Conservation (phyloP, 2,797 vertebrate genomes). For the Onychomys arenicola region DNA sequence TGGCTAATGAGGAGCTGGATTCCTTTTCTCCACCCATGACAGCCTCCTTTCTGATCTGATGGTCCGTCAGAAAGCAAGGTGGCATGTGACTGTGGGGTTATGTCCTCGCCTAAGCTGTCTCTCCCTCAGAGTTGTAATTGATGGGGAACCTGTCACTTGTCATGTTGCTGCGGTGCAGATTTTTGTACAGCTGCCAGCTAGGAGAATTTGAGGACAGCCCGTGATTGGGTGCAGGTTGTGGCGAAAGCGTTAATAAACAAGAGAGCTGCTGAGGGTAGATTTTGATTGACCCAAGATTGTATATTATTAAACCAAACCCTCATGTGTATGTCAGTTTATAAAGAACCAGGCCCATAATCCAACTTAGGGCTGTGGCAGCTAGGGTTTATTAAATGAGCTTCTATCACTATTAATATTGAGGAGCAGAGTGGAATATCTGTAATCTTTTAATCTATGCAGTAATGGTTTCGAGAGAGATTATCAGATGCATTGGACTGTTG, state of each 20-base stretch:
- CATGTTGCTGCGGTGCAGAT: conserved; percentile 70
- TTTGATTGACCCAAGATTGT: conserved; percentile 75
- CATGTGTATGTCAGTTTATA: conserved; percentile 59
- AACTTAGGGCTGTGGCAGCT: conserved; percentile 70
- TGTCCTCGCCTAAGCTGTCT: conserved; percentile 69
- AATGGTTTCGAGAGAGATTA: conserved; percentile 74
- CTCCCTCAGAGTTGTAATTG: conserved; percentile 56
- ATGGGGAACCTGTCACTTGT: conserved; percentile 71
- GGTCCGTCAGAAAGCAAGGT: conserved; percentile 75
- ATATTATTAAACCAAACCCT: conserved; percentile 73
- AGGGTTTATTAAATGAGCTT: conserved; percentile 81
- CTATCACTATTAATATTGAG: conserved; percentile 81
- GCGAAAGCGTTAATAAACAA: conserved; percentile 67
- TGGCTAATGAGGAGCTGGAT: conserved; percentile 80
- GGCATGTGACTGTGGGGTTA: conserved; percentile 73
- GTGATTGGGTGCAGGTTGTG: conserved; percentile 76
- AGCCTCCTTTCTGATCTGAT: conserved; percentile 75
- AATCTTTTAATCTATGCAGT: conserved; percentile 80
- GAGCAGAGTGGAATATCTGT: conserved; percentile 64
- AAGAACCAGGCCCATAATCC: conserved; percentile 72
- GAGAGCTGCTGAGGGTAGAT: conserved; percentile 72
- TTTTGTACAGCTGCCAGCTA: conserved; percentile 69
- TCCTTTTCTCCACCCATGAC: conserved; percentile 70
- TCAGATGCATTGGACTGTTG: conserved; percentile 80
- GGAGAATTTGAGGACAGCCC: conserved; percentile 69